Conservation (phyloP, 2,113 vertebrate species). For the Naja naja region DNA sequence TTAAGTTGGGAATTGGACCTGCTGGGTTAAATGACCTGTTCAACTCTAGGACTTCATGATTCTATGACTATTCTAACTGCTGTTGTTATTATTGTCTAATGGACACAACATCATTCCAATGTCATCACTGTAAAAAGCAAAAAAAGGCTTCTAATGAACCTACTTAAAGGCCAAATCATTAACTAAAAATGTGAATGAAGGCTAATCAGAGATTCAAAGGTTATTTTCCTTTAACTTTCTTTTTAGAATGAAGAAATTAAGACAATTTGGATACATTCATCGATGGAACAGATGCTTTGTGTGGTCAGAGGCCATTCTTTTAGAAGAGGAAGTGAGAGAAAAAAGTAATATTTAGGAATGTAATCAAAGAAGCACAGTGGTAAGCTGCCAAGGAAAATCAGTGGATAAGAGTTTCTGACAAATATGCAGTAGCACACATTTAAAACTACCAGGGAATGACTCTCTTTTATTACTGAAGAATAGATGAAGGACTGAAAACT, state of each 20-base stretch:
- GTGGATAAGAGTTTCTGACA: neutral
- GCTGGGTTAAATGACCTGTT: neutral
- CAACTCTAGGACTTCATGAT: neutral
- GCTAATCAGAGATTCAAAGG: neutral
- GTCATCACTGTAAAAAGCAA: neutral
- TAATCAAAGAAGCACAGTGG: too few species aligned
- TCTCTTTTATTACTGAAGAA: neutral
- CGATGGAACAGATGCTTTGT: neutral
- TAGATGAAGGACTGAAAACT: neutral
- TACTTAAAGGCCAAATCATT: neutral
- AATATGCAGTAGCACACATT: neutral
- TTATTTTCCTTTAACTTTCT: neutral
- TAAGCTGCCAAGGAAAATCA: neutral
- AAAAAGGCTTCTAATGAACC: neutral
- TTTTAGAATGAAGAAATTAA: neutral
- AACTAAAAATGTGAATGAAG: neutral
- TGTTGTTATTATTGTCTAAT: neutral
- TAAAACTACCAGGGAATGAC: neutral
- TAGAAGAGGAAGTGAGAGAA: neutral
- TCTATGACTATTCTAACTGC: neutral
- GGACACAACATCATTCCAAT: neutral
- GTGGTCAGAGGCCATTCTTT: neutral
- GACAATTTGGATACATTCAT: neutral
- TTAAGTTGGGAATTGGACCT: neutral
- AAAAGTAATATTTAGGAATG: neutral